These are phyloP conservation scores for Zaprionus africanus DNA, from an alignment of 1,140 invertebrate species.

Conservation along the genomic window DNA sequence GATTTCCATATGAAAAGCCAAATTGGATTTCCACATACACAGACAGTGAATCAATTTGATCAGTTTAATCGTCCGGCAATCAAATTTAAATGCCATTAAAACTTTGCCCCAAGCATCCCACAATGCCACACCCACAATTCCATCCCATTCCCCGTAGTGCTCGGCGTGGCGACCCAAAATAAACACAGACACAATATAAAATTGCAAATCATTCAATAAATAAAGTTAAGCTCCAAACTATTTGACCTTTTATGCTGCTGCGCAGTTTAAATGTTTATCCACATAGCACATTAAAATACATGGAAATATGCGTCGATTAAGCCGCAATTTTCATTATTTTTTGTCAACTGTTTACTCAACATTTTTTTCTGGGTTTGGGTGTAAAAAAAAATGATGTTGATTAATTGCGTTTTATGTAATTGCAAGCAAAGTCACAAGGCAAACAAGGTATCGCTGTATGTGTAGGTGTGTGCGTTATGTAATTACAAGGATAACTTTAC, in stretches of 20 bases:
- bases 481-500: constrained; percentile 80
- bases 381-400: constrained; percentile 45
- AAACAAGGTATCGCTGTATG: constrained; percentile 22
- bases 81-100: constrained; percentile 27
- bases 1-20: constrained; percentile 10
- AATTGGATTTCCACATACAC: constrained; percentile 1
- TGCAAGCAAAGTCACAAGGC: constrained; percentile 38
- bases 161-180: not conserved
- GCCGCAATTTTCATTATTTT: not conserved
- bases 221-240: constrained; percentile 15
- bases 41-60: not conserved
- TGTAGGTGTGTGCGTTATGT: constrained; percentile 43
- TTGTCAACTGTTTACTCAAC: not conserved
- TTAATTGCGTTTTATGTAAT: constrained; percentile 71
- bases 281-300: not conserved
- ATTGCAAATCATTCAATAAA: constrained; percentile 20
- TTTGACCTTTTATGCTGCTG: constrained; percentile 10
- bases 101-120: not conserved
- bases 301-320: constrained; percentile 12
- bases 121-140: not conserved
- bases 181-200: constrained; percentile 9
- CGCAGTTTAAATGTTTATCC: constrained; percentile 22
- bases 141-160: not conserved
- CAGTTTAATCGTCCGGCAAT: constrained; percentile 16
- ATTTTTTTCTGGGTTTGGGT: not conserved